Evolutionary conservation across 2,113 vertebrate species (phyloP), one percentile per base, ranked within the genome.

Genomic region (Platycercus adscitus): DNA sequence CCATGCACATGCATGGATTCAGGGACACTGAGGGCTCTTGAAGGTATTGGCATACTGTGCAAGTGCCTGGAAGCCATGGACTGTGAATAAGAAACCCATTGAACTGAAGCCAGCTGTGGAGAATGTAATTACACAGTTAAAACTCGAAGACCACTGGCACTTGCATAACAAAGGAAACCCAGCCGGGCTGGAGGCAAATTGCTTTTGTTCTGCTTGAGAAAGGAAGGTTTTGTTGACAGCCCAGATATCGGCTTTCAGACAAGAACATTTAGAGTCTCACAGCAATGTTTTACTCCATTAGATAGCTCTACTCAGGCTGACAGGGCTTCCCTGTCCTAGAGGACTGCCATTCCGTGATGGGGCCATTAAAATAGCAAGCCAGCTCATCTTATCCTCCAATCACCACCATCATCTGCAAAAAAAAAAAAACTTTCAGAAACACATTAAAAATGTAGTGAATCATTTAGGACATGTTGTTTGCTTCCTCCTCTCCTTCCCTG

Each of bases 161-260:
- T 63, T 80, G 4, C 90, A 46, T 41, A 78, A 85, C 53, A 77
- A 94, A 95, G 78, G 81, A 15, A 50, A 61, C 28, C 7, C 76
- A n/a, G 29, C 53, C 31, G 2, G 6, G 5, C 84, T 41, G 87
- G 49, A 37, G 63, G 86, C 33, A 53, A 88, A 86, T 46, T 6
- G 64, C 86, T 89, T 95, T 96, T 73, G 88, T 94, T 88, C 75
- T 49, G 16, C 87, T 50, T 1, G 52, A 81, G 89, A 70, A 90
- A 63, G 43, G 70, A 29, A 86, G 81, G 61, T 25, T 81, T 95
- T 82, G 52, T 14, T 77, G 93, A 83, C 89, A 93, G 49, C 71
- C 13, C 33, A 35, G 46, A 77, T 83, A 87, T 41, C 81, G 46
- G 64, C 66, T 86, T 76, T 65, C 64, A 37, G 53, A 53, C 47